A percentile compares a stretch with the other conserved stretches of the same genome.
phyloP scores from a whole-genome alignment of 2,113 vertebrate genomes.

The Nothoprocta pentlandii region DNA sequence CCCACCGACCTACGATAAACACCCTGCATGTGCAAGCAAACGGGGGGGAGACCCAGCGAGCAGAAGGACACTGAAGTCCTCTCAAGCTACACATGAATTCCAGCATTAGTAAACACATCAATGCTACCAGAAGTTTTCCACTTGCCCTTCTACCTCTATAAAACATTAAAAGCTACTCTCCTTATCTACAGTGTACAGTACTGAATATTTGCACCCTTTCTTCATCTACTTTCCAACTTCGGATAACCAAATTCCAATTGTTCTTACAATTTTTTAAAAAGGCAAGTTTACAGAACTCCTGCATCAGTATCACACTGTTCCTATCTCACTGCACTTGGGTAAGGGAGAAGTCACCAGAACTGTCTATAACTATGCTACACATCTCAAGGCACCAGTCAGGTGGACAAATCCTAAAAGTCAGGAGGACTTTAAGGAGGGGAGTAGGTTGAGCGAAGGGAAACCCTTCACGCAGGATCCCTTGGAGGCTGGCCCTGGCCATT shows the following conservation, averaged over 20 bases:
- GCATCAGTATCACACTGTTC: not conserved
- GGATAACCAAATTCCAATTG: not conserved
- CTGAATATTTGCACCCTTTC: not conserved
- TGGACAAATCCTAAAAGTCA: not conserved
- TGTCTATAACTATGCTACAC: not conserved
- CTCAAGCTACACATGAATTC: not conserved
- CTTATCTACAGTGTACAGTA: not conserved
- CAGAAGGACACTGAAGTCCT: fast-evolving
- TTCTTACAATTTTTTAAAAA: not conserved
- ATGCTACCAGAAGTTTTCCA: not conserved
- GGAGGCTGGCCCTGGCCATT: not conserved
- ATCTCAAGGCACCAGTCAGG: not conserved
- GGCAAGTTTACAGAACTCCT: not conserved
- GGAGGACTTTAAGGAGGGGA: not conserved
- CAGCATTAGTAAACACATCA: not conserved
- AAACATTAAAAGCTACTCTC: not conserved
- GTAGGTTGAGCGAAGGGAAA: not conserved
- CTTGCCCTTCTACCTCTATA: not conserved
- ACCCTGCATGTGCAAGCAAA: not conserved
- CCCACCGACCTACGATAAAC: not conserved
- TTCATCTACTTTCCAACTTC: not conserved
- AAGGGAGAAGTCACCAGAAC: not conserved
- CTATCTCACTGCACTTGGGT: fast-evolving
- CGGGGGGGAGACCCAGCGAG: not conserved
- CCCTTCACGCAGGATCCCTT: not conserved